Conservation (phyloP, 2,888 invertebrate genomes). For the Ectemnius continuus region DNA sequence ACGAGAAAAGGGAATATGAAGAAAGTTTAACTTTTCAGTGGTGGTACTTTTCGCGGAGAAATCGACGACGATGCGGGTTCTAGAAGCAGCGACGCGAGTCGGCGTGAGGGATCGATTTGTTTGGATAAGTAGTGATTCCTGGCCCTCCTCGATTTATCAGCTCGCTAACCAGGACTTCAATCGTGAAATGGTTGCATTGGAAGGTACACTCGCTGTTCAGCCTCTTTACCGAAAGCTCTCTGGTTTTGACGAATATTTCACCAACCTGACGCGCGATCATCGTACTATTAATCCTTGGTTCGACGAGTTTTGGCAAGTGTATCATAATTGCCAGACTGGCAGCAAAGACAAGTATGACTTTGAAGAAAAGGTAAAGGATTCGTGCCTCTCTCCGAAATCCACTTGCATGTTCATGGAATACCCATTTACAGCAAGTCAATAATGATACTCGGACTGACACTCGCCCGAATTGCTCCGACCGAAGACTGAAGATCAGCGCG, state of each 20-base stretch:
- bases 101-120: conserved; percentile 74
- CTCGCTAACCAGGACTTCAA: conserved; percentile 51
- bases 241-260: conserved; percentile 80
- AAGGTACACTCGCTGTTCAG: conserved; percentile 80
- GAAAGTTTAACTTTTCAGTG: conserved; percentile 66
- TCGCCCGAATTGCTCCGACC: conserved; percentile 35
- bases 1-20: neutral
- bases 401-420: no score
- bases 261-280: conserved; percentile 72
- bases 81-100: conserved; percentile 76
- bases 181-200: conserved; percentile 74
- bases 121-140: conserved; percentile 81
- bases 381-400: no score
- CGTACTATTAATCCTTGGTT: conserved; percentile 79
- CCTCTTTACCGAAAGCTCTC: conserved; percentile 77
- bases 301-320: conserved; percentile 78
- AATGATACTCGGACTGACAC: neutral
- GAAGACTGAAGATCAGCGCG: conserved; percentile 52
- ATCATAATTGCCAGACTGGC: conserved; percentile 66
- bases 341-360: neutral
- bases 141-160: conserved; percentile 75
- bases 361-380: neutral
- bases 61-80: conserved; percentile 76
- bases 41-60: conserved; percentile 80
- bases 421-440: neutral